A percentile compares a stretch with the other conserved stretches of the same genome.
Conservation (phyloP, 2,888 invertebrate genomes). For the Dryocosmus kuriphilus region DNA sequence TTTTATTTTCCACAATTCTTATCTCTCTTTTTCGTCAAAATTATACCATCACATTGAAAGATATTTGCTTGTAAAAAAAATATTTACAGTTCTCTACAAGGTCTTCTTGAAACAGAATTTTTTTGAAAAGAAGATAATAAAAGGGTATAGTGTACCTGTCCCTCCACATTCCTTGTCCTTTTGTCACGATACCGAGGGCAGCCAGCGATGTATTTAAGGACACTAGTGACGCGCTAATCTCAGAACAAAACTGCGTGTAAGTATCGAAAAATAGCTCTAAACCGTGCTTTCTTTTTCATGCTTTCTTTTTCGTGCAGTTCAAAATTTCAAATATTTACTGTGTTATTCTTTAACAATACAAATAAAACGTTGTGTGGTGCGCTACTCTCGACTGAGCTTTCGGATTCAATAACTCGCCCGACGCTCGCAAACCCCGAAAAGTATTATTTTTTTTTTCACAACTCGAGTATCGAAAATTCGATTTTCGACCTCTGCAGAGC, state of each 20-base stretch:
- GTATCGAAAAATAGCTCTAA: conserved; percentile 68
- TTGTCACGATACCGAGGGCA: conserved; percentile 77
- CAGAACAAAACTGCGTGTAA: conserved; percentile 75
- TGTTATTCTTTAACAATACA: conserved; percentile 56
- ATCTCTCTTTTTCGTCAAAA: too few relatives aligned
- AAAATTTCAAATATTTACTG: conserved; percentile 43
- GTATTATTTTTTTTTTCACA: too few relatives aligned
- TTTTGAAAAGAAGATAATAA: conserved; percentile 61
- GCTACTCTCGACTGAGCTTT: too few relatives aligned
- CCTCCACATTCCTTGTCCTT: conserved; percentile 79
- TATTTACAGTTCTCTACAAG: conserved; percentile 33
- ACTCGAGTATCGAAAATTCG: too few relatives aligned
- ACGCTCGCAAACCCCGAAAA: too few relatives aligned
- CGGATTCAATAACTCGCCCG: too few relatives aligned
- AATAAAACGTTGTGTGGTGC: conserved; percentile 57
- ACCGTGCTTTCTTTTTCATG: conserved; percentile 69
- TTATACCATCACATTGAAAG: too few relatives aligned
- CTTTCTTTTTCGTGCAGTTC: conserved; percentile 63
- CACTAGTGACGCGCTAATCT: conserved; percentile 76
- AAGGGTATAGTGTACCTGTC: conserved; percentile 77
- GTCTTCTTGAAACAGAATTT: conserved; percentile 16
- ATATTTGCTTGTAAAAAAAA: neutral
- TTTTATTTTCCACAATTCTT: too few relatives aligned
- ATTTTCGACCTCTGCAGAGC: too few relatives aligned
- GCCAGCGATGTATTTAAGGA: conserved; percentile 77